Conservation (phyloP, 2,797 vertebrate genomes). For the Eospalax fontanierii region DNA sequence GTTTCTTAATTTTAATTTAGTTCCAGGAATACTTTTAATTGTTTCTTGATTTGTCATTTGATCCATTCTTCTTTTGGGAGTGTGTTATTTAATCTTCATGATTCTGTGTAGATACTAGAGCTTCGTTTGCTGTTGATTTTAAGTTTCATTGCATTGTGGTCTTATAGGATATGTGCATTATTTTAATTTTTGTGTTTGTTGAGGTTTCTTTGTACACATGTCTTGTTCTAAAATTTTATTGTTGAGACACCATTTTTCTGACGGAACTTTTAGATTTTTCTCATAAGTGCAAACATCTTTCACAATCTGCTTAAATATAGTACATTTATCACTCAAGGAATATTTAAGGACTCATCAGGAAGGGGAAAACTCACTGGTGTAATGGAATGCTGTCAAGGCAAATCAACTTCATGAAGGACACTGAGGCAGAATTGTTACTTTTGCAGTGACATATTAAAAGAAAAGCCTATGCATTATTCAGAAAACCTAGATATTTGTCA, state of each 20-base stretch:
- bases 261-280: conserved; percentile 86
- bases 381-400: conserved; percentile 94
- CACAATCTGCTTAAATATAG: conserved; percentile 90
- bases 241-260: conserved; percentile 79
- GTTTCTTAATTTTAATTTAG: too few relatives aligned
- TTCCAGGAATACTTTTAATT: too few relatives aligned
- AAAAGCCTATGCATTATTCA: conserved; percentile 95
- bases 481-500: conserved; percentile 92
- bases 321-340: conserved; percentile 91
- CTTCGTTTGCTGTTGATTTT: too few relatives aligned
- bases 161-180: too few relatives aligned
- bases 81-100: too few relatives aligned
- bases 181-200: not conserved
- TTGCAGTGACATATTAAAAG: conserved; percentile 93
- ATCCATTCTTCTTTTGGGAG: too few relatives aligned
- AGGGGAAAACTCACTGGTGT: conserved; percentile 92
- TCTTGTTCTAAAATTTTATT: conserved; percentile 75
- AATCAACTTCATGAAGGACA: conserved; percentile 93
- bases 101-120: too few relatives aligned
- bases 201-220: conserved; percentile 40
- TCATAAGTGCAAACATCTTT: conserved; percentile 90
- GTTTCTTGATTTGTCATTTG: too few relatives aligned
- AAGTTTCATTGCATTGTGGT: not conserved
- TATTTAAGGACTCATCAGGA: conserved; percentile 91
- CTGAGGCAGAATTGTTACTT: conserved; percentile 92